A percentile compares a stretch with the other conserved stretches of the same genome.
Conservation (phyloP, 1,140 invertebrate species). For the Wasmannia auropunctata region DNA sequence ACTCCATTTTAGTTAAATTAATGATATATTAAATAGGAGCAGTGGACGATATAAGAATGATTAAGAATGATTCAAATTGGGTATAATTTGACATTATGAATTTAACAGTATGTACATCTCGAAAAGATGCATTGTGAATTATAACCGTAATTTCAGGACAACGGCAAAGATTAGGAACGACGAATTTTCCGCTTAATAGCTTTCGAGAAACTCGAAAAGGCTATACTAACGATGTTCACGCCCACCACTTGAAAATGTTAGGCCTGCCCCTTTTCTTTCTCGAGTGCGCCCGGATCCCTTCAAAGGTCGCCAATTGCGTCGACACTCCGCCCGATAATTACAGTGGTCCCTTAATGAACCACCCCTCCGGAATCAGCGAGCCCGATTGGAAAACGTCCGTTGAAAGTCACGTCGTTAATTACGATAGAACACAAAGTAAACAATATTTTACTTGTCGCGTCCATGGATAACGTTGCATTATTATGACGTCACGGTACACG, state of each 20-base stretch:
- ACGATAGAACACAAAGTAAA: not conserved
- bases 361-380: not conserved
- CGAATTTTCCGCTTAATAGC: slow-evolving; percentile 36
- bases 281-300: not conserved
- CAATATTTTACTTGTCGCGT: not conserved
- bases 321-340: slow-evolving; percentile 65
- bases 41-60: too few relatives aligned
- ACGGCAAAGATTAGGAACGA: slow-evolving; percentile 2
- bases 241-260: slow-evolving; percentile 51
- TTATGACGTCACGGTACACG: not conserved
- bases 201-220: slow-evolving; percentile 36
- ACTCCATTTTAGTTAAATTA: too few relatives aligned
- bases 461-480: not conserved
- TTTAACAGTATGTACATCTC: too few relatives aligned
- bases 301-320: slow-evolving; percentile 48
- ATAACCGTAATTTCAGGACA: not conserved
- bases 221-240: slow-evolving; percentile 53
- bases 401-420: slow-evolving; percentile 10
- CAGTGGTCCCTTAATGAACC: slow-evolving; percentile 55
- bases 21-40: too few relatives aligned
- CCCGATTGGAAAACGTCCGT: slow-evolving; percentile 41
- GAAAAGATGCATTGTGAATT: not conserved
- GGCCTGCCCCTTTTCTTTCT: slow-evolving; percentile 44
- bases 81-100: too few relatives aligned
- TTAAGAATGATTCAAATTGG: too few relatives aligned